phyloP scores from a whole-genome alignment of 2,888 invertebrate genomes.

The Junonia oenone region DNA sequence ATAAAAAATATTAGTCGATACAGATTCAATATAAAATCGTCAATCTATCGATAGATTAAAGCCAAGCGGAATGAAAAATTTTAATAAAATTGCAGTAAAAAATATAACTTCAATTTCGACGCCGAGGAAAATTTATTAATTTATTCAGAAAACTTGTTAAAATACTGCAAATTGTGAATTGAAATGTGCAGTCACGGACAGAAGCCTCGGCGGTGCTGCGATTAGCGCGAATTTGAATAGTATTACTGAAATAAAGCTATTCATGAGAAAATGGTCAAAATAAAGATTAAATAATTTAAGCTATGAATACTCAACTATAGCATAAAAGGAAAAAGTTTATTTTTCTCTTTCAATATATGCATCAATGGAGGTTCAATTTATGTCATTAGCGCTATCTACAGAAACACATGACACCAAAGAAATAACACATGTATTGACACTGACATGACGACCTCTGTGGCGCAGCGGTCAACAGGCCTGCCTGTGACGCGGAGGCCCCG shows the following conservation, averaged over 20 bases:
- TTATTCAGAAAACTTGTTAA: constrained; percentile 28
- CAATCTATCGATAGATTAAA: background rate
- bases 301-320: too few species aligned
- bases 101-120: constrained; percentile 9
- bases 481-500: too few species aligned
- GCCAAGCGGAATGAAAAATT: background rate
- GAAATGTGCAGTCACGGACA: constrained; percentile 20
- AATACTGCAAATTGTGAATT: constrained; percentile 22
- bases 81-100: background rate
- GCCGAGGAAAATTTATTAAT: constrained; percentile 21
- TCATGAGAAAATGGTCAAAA: constrained; percentile 5
- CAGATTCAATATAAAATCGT: too few species aligned
- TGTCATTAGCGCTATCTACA: too few species aligned
- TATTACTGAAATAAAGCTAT: constrained; percentile 9
- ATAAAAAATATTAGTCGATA: too few species aligned
- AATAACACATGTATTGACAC: too few species aligned
- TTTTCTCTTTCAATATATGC: too few species aligned
- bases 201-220: constrained; percentile 10
- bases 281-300: background rate
- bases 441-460: too few species aligned
- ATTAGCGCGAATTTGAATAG: constrained; percentile 20
- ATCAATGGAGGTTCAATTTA: too few species aligned
- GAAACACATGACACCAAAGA: too few species aligned
- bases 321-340: too few species aligned
- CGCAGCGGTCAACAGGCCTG: too few species aligned